Evolutionary conservation across 2,797 vertebrate species (phyloP).

Genomic region (Rousettus madagascariensis): DNA sequence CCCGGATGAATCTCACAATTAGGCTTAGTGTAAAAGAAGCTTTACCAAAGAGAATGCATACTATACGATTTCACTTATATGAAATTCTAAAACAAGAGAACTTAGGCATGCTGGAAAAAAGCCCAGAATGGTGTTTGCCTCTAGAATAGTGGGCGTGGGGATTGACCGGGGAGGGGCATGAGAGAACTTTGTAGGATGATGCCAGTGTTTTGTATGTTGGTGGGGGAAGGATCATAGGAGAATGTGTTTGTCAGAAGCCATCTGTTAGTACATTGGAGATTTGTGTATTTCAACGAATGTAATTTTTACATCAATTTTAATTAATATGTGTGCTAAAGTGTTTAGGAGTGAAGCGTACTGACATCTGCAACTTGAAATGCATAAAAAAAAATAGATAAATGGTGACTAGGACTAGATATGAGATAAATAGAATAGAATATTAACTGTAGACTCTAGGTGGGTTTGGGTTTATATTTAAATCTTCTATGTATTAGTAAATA

Average conservation of each 20-base stretch:
- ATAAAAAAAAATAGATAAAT: not conserved
- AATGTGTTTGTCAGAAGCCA: not conserved
- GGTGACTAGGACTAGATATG: not conserved
- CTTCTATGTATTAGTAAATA: not conserved
- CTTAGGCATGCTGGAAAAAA: not conserved
- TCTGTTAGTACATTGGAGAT: not conserved
- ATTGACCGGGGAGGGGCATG: not conserved
- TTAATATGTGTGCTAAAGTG: not conserved
- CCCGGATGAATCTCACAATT: not conserved
- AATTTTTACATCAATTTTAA: not conserved
- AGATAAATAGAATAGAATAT: not conserved
- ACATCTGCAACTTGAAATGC: slow-evolving; percentile 30
- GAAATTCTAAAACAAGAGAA: not conserved
- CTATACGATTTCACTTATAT: not conserved
- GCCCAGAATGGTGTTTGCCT: not conserved
- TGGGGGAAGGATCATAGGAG: not conserved
- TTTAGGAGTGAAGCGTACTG: not conserved
- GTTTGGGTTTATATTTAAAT: not conserved
- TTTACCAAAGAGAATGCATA: not conserved
- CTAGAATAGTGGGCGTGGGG: not conserved
- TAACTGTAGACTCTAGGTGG: not conserved
- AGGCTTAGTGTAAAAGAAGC: not conserved
- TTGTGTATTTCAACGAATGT: slow-evolving; percentile 10
- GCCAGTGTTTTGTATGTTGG: not conserved
- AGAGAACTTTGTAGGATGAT: not conserved